Percentiles rank a stretch among this genome's conserved stretches.
These are phyloP conservation scores for Amphimedon queenslandica DNA, from an alignment of 37 sponge, comb jelly and placozoan species.

Conservation along the genomic window DNA sequence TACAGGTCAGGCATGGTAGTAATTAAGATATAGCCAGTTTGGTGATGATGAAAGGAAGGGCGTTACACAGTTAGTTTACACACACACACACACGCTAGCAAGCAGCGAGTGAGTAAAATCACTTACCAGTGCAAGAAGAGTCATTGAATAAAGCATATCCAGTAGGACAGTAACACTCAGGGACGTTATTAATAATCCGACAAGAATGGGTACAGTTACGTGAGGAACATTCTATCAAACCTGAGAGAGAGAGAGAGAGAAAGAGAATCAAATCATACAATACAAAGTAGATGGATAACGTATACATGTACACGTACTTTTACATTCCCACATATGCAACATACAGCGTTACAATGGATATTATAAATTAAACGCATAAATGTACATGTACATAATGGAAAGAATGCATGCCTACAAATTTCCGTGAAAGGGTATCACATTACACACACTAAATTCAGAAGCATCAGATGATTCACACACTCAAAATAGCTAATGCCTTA, in stretches of 20 bases:
- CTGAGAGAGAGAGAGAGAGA: not conserved
- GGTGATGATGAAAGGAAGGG: too few species aligned
- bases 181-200: not conserved
- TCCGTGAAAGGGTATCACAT: too few species aligned
- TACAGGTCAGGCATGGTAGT: too few species aligned
- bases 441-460: too few species aligned
- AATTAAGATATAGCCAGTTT: too few species aligned
- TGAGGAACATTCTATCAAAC: not conserved
- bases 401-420: too few species aligned
- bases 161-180: not conserved
- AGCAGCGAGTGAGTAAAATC: not conserved
- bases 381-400: too few species aligned
- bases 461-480: too few species aligned
- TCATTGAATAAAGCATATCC: not conserved
- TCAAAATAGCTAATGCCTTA: not conserved
- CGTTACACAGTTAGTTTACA: too few species aligned
- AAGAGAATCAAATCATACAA: not conserved
- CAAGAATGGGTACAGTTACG: not conserved
- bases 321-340: not conserved
- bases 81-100: too few species aligned
- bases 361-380: too few species aligned
- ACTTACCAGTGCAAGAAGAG: not conserved
- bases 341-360: too few species aligned
- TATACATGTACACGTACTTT: not conserved
- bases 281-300: not conserved